Evolutionary conservation across 1,140 invertebrate species (phyloP).

Genomic region (Chelonus insularis): DNA sequence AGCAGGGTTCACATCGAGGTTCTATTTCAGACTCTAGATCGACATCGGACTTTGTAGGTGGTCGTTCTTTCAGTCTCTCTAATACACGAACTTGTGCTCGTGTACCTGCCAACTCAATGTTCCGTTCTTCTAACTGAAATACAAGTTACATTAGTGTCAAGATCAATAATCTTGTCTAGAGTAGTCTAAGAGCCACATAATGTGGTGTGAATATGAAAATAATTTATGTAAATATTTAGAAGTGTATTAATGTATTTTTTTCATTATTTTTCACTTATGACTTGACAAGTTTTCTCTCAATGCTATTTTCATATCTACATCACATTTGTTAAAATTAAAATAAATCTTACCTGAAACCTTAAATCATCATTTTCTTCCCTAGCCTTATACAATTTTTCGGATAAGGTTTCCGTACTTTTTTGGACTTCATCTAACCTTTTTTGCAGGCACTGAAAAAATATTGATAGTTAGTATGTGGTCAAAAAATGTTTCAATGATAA

Average conservation of each 20-base stretch:
- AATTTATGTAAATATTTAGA: no score
- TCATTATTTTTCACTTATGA: background rate
- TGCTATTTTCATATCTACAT: no score
- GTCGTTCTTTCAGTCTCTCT: slow-evolving; percentile 60
- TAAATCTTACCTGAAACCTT: slow-evolving; percentile 70
- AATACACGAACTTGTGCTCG: slow-evolving; percentile 72
- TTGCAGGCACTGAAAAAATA: slow-evolving; percentile 65
- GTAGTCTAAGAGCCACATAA: no score
- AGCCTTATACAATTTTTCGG: slow-evolving; percentile 71
- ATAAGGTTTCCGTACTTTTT: slow-evolving; percentile 66
- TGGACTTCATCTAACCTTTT: slow-evolving; percentile 69
- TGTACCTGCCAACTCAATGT: slow-evolving; percentile 80
- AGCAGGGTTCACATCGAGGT: slow-evolving; percentile 60
- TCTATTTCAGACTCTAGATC: slow-evolving; percentile 51
- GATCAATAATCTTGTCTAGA: no score
- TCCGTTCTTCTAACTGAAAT: slow-evolving; percentile 76
- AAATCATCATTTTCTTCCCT: slow-evolving; percentile 80
- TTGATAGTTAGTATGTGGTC: no score
- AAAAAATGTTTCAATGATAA: no score
- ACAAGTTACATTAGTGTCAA: no score
- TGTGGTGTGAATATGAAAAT: no score
- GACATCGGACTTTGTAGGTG: slow-evolving; percentile 45
- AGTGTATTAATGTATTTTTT: background rate
- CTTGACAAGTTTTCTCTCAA: no score
- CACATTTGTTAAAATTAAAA: background rate